phyloP scores from a whole-genome alignment of 1,140 invertebrate species.

The Pseudomyrmex cubaensis region DNA sequence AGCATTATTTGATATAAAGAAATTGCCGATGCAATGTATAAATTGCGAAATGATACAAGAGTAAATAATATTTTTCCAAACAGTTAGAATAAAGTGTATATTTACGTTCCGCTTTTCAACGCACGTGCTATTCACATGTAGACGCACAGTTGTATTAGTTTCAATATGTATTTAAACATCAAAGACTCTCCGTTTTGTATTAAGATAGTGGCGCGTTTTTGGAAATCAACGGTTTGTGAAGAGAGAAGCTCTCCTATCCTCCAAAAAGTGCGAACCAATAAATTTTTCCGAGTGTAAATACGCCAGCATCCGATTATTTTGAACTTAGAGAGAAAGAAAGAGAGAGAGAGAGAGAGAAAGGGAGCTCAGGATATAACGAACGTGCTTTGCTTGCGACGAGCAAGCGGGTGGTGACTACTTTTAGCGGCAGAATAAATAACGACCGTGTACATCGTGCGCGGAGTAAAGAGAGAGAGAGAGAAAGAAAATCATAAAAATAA shows the following conservation, averaged over 20 bases:
- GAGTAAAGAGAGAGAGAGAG: not conserved
- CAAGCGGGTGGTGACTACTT: slow-evolving; percentile 46
- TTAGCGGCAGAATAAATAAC: slow-evolving; percentile 63
- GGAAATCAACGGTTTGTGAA: slow-evolving; percentile 28
- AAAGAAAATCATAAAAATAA: slow-evolving; percentile 41
- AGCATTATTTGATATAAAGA: not conserved
- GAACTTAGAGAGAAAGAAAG: slow-evolving; percentile 36
- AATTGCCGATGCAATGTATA: not conserved
- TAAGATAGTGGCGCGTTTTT: slow-evolving; percentile 24
- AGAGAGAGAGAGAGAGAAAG: not conserved
- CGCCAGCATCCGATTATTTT: slow-evolving; percentile 52
- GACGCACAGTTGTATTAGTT: not conserved
- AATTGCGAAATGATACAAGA: not conserved
- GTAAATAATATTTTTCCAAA: slow-evolving; percentile 18
- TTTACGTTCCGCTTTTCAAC: not conserved
- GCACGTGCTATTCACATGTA: not conserved
- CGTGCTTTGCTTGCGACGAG: slow-evolving; percentile 12
- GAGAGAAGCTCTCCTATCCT: not conserved
- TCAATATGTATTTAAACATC: slow-evolving; percentile 42
- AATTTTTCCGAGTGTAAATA: slow-evolving; percentile 51
- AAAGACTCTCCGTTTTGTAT: slow-evolving; percentile 31
- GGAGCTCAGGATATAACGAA: slow-evolving; percentile 27
- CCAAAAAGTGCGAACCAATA: slow-evolving; percentile 43
- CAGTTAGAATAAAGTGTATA: not conserved
- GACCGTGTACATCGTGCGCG: slow-evolving; percentile 23